Conservation (phyloP, 2,888 invertebrate genomes). For the Epicampocera succincta region DNA sequence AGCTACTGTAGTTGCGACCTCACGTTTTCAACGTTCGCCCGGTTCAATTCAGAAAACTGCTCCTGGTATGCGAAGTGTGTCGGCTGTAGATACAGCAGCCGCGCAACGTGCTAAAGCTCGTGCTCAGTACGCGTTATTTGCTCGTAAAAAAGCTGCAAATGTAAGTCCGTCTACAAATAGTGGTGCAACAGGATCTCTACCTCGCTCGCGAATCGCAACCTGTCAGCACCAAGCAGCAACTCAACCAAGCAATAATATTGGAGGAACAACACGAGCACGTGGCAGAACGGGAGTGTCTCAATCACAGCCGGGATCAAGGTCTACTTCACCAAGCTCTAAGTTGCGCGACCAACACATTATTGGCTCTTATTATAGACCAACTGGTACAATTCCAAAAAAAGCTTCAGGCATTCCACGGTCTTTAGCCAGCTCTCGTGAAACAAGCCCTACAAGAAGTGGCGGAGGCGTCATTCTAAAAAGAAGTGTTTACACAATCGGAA, state of each 20-base stretch:
- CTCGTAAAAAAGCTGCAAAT: constrained; percentile 84
- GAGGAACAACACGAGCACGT: constrained; percentile 80
- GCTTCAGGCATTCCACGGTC: constrained; percentile 89
- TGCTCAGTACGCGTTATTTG: constrained; percentile 91
- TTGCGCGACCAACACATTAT: constrained; percentile 85
- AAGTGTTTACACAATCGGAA: constrained; percentile 77
- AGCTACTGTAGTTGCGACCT: constrained; percentile 71
- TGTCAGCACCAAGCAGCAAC: constrained; percentile 83
- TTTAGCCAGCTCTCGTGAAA: constrained; percentile 86
- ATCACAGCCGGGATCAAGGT: constrained; percentile 96
- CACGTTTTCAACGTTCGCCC: constrained; percentile 76
- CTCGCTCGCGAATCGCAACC: constrained; percentile 82
- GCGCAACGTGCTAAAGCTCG: constrained; percentile 93
- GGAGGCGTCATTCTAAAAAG: constrained; percentile 78
- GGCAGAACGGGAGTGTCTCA: constrained; percentile 92
- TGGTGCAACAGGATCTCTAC: constrained; percentile 74
- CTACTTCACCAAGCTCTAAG: constrained; percentile 95
- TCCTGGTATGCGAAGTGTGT: constrained; percentile 90
- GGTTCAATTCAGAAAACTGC: constrained; percentile 76
- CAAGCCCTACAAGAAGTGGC: constrained; percentile 84
- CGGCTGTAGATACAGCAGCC: constrained; percentile 96
- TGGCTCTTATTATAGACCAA: constrained; percentile 78
- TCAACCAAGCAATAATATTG: constrained; percentile 79
- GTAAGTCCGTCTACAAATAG: constrained; percentile 37
- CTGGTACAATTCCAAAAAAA: constrained; percentile 84